These are phyloP conservation scores for Sesia apiformis DNA, from an alignment of 2,888 invertebrate genomes.

Conservation along the genomic window DNA sequence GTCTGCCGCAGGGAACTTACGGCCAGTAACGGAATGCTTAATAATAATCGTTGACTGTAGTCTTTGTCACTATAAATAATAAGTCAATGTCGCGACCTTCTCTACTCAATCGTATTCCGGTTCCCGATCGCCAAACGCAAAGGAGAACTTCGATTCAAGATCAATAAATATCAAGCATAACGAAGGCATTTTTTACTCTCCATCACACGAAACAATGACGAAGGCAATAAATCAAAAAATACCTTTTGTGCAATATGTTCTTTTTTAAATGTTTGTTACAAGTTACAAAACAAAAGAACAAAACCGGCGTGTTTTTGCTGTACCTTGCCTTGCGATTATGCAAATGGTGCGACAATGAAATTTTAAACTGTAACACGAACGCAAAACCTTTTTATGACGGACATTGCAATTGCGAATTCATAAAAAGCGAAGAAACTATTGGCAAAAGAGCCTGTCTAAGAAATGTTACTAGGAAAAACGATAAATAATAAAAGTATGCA, in stretches of 20 bases:
- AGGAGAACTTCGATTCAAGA: slow-evolving; percentile 42
- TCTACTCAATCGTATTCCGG: slow-evolving; percentile 37
- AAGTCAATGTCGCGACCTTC: slow-evolving; percentile 56
- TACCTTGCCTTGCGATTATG: slow-evolving; percentile 64
- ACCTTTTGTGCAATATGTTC: slow-evolving; percentile 53
- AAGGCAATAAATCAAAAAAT: slow-evolving; percentile 62
- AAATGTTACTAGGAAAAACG: neutral
- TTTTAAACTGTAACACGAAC: slow-evolving; percentile 60
- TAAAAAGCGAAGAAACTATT: slow-evolving; percentile 39
- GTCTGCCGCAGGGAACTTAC: no score
- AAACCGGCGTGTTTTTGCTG: slow-evolving; percentile 56
- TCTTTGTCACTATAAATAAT: slow-evolving; percentile 18
- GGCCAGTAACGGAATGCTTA: no score
- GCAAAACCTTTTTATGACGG: slow-evolving; percentile 53
- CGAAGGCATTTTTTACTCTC: slow-evolving; percentile 37
- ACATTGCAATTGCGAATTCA: slow-evolving; percentile 45
- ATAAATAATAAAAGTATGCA: neutral
- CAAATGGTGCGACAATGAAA: slow-evolving; percentile 64
- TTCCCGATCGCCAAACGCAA: slow-evolving; percentile 37
- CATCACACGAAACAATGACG: slow-evolving; percentile 35
- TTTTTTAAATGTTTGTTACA: slow-evolving; percentile 42
- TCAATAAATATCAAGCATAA: slow-evolving; percentile 43
- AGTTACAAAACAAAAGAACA: slow-evolving; percentile 51
- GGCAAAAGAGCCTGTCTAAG: neutral
- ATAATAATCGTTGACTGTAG: no score